Evolutionary conservation across 2,113 vertebrate species (phyloP).

Genomic region (Xerus inauris): DNA sequence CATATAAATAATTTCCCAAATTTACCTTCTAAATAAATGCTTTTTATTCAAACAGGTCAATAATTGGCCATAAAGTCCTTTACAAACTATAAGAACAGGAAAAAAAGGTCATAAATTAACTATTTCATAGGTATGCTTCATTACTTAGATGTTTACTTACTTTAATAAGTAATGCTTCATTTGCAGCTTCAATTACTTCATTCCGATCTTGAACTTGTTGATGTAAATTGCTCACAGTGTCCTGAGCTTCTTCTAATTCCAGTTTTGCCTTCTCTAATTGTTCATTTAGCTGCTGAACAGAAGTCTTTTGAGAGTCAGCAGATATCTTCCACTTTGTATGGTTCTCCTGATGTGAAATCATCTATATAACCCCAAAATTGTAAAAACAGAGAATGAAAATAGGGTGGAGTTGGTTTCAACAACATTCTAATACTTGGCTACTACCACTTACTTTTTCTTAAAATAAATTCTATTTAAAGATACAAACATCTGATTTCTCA

Average conservation of each 20-base stretch:
- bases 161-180: constrained; percentile 91
- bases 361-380: constrained; percentile 66
- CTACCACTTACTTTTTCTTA: constrained; percentile 30
- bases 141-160: constrained; percentile 80
- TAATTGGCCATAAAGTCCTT: background rate
- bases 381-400: constrained; percentile 50
- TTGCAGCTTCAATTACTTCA: constrained; percentile 85
- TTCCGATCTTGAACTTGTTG: constrained; percentile 86
- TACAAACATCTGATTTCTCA: constrained; percentile 51
- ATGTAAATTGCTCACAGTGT: constrained; percentile 85
- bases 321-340: constrained; percentile 81
- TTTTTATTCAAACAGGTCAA: constrained; percentile 43
- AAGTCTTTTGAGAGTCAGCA: constrained; percentile 85
- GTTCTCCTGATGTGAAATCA: constrained; percentile 81
- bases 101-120: constrained; percentile 35
- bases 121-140: background rate
- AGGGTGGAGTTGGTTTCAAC: constrained; percentile 25
- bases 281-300: constrained; percentile 88
- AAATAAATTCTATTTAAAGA: constrained; percentile 49
- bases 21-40: constrained; percentile 15
- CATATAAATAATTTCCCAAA: constrained; percentile 1
- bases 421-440: constrained; percentile 42
- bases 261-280: constrained; percentile 85
- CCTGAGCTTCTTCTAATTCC: constrained; percentile 85
- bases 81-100: constrained; percentile 14